Evolutionary conservation across 2,113 vertebrate genomes (phyloP), one percentile per base, ranked within the genome.

Genomic region (Seriola dumerili): DNA sequence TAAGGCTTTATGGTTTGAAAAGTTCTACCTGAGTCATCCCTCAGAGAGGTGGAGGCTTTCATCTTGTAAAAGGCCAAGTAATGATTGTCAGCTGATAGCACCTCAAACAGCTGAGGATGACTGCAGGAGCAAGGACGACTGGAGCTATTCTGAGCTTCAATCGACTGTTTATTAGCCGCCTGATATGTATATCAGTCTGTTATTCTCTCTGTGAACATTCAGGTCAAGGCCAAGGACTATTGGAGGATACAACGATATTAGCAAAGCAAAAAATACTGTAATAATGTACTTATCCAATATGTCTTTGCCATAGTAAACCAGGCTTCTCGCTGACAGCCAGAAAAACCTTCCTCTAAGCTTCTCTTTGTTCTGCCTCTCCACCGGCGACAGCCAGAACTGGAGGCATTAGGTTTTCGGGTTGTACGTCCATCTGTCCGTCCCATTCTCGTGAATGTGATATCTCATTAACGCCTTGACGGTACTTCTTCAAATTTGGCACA

Each of bases 161-260:
- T 32, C 4, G 1, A 14, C 16, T 66, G 48, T 34, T 34, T 46
- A 57, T 76, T 34, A 44, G 50, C 5, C 17, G 23, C 25, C 78
- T 48, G 65, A 76, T 68, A 44, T 72, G 52, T 5, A 11, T 40
- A 63, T 77, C 48, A 84, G 50, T 29, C 57, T 65, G 10, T n/a
- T 21, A 46, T 38, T 46, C 19, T 23, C 61, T 65, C n/a, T 50
- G 34, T 19, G 36, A 0, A 3, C 25, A 29, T 0, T 5, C 38
- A 25, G 54, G 59, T 80, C 79, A 76, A 0, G 57, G 67, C 9
- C 55, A 68, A 68, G 61, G 57, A 52, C 61, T 72, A 44, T 46
- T 46, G 63, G 32, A 17, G 67, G 58, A 67, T 48, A 76, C 25
- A 44, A 44, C 63, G 44, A 59, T 55, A 40, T 36, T 13, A 36